Evolutionary conservation across 37 sponge, comb jelly and placozoan genomes (phyloP).

Genomic region (Hormiphora californensis): DNA sequence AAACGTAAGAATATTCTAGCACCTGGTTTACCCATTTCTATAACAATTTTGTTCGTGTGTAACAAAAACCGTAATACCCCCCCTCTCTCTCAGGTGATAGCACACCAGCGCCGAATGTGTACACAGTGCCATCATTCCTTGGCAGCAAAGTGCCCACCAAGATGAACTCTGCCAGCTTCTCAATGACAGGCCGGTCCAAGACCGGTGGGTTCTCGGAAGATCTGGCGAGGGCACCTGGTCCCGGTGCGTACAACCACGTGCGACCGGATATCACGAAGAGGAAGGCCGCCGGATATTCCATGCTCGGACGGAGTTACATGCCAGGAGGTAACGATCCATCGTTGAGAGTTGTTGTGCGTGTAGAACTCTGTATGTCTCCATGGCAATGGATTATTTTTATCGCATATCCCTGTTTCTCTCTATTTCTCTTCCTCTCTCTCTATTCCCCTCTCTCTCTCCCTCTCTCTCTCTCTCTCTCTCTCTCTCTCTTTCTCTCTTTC

Average conservation of each 20-base stretch:
- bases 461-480: not conserved
- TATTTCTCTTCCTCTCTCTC: not conserved
- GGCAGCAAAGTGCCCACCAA: slow-evolving; percentile 69
- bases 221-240: slow-evolving; percentile 86
- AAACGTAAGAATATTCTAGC: slow-evolving; percentile 64
- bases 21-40: not conserved
- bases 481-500: not conserved
- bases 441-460: not conserved
- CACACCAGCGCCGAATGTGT: slow-evolving; percentile 83
- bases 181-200: slow-evolving; percentile 74
- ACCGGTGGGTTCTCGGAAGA: slow-evolving; percentile 81
- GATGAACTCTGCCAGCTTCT: slow-evolving; percentile 74
- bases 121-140: slow-evolving; percentile 81
- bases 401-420: not conserved
- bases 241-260: slow-evolving; percentile 78
- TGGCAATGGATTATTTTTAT: not conserved
- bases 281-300: slow-evolving; percentile 86
- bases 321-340: slow-evolving; percentile 69
- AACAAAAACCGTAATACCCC: not conserved
- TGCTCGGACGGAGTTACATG: slow-evolving; percentile 86
- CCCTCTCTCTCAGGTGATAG: slow-evolving; percentile 67
- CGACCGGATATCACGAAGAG: slow-evolving; percentile 57
- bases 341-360: not conserved
- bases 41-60: not conserved
- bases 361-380: not conserved